phyloP scores from a whole-genome alignment of 2,797 vertebrate species.

The Microcaecilia unicolor region DNA sequence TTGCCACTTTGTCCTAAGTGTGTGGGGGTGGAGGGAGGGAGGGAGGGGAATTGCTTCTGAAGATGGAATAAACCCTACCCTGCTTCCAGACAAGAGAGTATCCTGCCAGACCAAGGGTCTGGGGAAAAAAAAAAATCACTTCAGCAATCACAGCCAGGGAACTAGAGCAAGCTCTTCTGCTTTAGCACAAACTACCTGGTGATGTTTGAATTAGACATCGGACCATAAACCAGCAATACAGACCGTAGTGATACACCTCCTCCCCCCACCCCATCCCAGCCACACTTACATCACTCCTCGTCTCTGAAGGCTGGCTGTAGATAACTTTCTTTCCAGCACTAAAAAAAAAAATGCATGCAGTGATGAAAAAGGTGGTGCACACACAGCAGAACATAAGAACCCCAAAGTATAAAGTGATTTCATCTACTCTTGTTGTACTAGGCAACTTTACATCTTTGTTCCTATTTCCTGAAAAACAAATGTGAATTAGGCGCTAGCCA shows the following conservation, averaged over 20 bases:
- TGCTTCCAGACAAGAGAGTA: background rate
- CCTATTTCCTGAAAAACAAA: background rate
- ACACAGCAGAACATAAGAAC: too few species aligned
- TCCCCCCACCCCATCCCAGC: background rate
- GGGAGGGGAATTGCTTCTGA: too few species aligned
- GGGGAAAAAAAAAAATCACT: too few species aligned
- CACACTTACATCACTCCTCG: slow-evolving; percentile 66
- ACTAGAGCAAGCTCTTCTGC: too few species aligned
- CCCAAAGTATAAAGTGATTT: background rate
- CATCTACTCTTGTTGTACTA: rapidly evolving
- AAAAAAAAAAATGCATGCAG: background rate
- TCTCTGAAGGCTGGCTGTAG: slow-evolving; percentile 62
- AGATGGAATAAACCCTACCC: background rate
- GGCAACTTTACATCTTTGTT: rapidly evolving
- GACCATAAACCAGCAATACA: too few species aligned
- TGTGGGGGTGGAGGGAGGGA: too few species aligned
- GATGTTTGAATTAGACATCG: too few species aligned
- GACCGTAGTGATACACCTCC: background rate
- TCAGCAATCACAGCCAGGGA: background rate
- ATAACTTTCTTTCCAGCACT: slow-evolving; percentile 46
- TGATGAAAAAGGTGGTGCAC: background rate
- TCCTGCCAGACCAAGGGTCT: too few species aligned
- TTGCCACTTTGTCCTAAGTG: too few species aligned
- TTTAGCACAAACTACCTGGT: too few species aligned
- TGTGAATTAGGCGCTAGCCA: too few species aligned